Evolutionary conservation across 2,113 vertebrate species (phyloP).

Genomic region (Origma solitaria): DNA sequence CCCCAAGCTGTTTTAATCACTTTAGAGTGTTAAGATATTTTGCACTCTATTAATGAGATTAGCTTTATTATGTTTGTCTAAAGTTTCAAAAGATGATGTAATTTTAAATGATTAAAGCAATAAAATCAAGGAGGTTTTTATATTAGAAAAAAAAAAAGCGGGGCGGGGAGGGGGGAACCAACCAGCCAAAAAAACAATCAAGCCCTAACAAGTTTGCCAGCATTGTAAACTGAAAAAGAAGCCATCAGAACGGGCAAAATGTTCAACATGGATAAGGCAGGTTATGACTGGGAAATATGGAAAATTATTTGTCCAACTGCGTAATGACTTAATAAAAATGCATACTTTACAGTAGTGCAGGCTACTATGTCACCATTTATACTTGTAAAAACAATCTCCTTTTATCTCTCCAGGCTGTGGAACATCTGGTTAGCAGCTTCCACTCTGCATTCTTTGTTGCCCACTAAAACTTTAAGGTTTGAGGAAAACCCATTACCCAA

Average conservation of each 20-base stretch:
- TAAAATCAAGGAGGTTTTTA: background rate
- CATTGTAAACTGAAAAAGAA: slow-evolving; percentile 23
- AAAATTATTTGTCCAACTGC: slow-evolving; percentile 53
- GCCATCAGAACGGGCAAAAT: slow-evolving; percentile 10
- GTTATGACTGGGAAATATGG: slow-evolving; percentile 30
- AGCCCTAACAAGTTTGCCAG: background rate
- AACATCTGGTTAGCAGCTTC: slow-evolving; percentile 70
- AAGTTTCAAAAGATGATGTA: slow-evolving; percentile 10
- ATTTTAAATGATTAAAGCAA: slow-evolving; percentile 29
- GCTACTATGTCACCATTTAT: slow-evolving; percentile 32
- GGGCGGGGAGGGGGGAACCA: too few species aligned
- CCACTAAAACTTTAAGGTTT: slow-evolving; percentile 52
- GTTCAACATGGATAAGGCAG: background rate
- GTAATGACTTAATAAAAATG: slow-evolving; percentile 53
- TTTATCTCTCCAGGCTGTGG: slow-evolving; percentile 58
- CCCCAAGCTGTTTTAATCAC: background rate
- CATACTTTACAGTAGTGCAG: slow-evolving; percentile 38
- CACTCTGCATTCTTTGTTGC: slow-evolving; percentile 35
- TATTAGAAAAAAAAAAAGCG: background rate
- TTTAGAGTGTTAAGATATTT: background rate
- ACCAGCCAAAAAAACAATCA: background rate
- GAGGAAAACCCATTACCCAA: slow-evolving; percentile 59
- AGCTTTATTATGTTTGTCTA: background rate
- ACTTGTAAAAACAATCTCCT: slow-evolving; percentile 51
- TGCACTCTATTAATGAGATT: slow-evolving; percentile 13